A percentile compares a stretch with the other conserved stretches of the same genome.
Conservation (phyloP, 2,797 vertebrate genomes). For the Alauda arvensis region DNA sequence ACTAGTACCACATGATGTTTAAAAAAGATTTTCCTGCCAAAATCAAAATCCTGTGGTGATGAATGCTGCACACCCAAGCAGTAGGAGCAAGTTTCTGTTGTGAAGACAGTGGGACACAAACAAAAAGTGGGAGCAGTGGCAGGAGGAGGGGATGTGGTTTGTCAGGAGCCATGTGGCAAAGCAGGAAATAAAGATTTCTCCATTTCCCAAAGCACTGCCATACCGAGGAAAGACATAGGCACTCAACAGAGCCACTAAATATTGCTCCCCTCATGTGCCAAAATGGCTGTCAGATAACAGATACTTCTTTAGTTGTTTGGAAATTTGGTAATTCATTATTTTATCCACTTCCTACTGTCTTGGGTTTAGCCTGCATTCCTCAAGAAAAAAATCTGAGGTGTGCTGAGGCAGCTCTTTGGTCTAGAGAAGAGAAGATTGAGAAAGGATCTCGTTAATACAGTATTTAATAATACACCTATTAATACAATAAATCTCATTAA, state of each 20-base stretch:
- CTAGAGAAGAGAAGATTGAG: not conserved
- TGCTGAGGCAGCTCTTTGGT: not conserved
- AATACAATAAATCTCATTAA: not conserved
- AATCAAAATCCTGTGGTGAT: not conserved
- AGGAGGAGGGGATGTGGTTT: not conserved
- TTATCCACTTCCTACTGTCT: not conserved
- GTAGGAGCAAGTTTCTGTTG: not conserved
- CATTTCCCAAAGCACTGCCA: not conserved
- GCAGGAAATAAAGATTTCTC: not conserved
- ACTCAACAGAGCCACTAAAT: not conserved
- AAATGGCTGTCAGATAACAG: not conserved
- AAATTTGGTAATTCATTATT: not conserved
- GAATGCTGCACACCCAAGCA: not conserved
- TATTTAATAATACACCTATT: too few relatives aligned
- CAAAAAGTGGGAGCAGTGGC: not conserved
- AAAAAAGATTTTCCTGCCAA: not conserved
- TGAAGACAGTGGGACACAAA: not conserved
- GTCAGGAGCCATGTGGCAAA: not conserved
- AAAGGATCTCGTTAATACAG: too few relatives aligned
- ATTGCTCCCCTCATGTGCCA: not conserved
- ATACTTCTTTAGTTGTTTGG: not conserved
- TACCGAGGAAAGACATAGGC: not conserved
- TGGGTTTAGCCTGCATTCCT: not conserved
- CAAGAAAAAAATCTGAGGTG: not conserved
- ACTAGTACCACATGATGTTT: not conserved